A percentile compares a stretch with the other conserved stretches of the same genome.
Conservation (phyloP, 1,140 invertebrate genomes). For the Platorchestia sp. region DNA sequence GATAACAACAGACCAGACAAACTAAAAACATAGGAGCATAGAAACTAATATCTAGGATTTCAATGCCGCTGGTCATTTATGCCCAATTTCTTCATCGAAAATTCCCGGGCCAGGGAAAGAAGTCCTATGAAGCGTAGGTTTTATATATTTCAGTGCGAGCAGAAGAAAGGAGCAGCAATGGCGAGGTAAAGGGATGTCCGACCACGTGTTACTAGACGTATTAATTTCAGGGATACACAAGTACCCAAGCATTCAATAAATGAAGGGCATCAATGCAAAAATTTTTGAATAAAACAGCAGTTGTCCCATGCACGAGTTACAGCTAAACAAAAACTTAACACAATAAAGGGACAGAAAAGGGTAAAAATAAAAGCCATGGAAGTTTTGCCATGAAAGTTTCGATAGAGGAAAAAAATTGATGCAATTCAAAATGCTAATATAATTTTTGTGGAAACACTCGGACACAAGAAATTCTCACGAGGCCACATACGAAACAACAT, state of each 20-base stretch:
- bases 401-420: not conserved
- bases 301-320: not conserved
- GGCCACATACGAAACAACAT: not conserved
- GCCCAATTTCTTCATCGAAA: not conserved
- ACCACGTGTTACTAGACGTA: not conserved
- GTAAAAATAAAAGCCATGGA: not conserved
- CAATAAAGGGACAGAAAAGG: not conserved
- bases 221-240: not conserved
- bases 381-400: not conserved
- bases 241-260: not conserved
- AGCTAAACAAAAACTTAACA: not conserved
- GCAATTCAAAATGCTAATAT: not conserved
- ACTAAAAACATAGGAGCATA: not conserved
- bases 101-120: not conserved
- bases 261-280: not conserved
- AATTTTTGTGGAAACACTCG: not conserved
- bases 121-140: not conserved
- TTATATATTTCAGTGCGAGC: not conserved
- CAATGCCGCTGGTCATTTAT: not conserved
- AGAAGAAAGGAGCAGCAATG: not conserved
- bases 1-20: not conserved
- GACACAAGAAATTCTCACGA: not conserved
- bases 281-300: not conserved
- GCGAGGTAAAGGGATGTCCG: not conserved
- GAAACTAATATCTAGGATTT: too few relatives aligned